These are phyloP conservation scores for Nasonia longicornis DNA, from an alignment of 1,140 invertebrate genomes.

Conservation along the genomic window DNA sequence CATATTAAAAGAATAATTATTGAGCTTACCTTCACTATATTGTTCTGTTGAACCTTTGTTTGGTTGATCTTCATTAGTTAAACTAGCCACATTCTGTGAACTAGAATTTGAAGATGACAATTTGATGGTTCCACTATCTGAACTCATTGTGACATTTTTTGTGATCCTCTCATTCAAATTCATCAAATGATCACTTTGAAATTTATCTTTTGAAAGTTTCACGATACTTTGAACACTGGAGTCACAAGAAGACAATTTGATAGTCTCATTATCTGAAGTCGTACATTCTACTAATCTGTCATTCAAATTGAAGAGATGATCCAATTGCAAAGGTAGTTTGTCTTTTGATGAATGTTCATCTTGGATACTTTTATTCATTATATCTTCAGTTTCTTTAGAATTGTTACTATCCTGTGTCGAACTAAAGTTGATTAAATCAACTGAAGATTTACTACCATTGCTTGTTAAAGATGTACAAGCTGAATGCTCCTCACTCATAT, in stretches of 20 bases:
- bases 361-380: neutral
- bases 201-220: neutral
- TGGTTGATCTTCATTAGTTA: neutral
- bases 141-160: conserved; percentile 18
- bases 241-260: no score
- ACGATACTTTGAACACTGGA: neutral
- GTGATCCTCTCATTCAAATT: conserved; percentile 11
- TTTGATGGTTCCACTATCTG: conserved; percentile 18
- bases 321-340: no score
- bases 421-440: conserved; percentile 7
- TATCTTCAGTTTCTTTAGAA: conserved; percentile 1
- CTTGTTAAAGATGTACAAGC: no score
- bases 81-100: neutral
- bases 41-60: neutral
- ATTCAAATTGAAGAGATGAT: neutral
- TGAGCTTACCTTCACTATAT: neutral
- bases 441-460: neutral
- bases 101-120: conserved; percentile 19
- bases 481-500: no score
- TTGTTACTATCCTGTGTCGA: neutral
- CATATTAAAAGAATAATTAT: neutral
- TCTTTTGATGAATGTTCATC: no score
- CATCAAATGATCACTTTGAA: neutral
- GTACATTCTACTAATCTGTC: neutral
- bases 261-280: neutral